These are phyloP conservation scores for Melinaea marsaeus DNA, from an alignment of 2,888 invertebrate genomes.

Conservation along the genomic window DNA sequence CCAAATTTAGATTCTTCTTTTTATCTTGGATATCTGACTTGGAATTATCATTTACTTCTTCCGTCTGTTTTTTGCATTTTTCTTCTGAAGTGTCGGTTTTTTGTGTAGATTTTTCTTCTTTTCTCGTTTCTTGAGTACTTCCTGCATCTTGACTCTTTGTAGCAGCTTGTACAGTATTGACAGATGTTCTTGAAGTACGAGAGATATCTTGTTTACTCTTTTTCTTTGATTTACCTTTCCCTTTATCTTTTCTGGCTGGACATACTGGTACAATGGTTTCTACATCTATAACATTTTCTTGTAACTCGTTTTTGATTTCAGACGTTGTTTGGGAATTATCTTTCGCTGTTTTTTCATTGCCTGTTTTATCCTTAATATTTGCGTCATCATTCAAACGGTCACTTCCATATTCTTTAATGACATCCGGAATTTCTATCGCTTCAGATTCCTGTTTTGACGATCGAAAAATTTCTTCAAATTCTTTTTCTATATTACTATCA, in stretches of 20 bases:
- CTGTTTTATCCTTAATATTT: not conserved
- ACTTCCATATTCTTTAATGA: not conserved
- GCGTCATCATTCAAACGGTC: not conserved
- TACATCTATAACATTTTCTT: not conserved
- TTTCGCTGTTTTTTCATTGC: not conserved
- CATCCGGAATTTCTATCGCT: not conserved
- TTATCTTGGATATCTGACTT: slow-evolving; percentile 21
- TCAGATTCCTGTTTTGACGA: slow-evolving; percentile 10
- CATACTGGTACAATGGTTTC: slow-evolving; percentile 42
- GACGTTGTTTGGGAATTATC: not conserved
- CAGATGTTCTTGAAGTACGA: slow-evolving; percentile 20
- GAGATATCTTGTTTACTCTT: slow-evolving; percentile 54
- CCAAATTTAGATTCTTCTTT: slow-evolving; percentile 24
- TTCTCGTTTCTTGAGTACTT: slow-evolving; percentile 41
- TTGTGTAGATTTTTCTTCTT: slow-evolving; percentile 42
- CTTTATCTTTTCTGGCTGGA: slow-evolving; percentile 62
- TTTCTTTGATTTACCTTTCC: slow-evolving; percentile 61
- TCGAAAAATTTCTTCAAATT: slow-evolving; percentile 31
- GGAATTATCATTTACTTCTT: not conserved
- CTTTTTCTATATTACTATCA: slow-evolving; percentile 47
- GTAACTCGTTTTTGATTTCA: slow-evolving; percentile 2
- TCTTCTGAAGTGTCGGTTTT: slow-evolving; percentile 42
- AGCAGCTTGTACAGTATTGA: slow-evolving; percentile 29
- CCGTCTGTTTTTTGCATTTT: slow-evolving; percentile 55
- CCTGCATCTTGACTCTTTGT: slow-evolving; percentile 27